Conservation (phyloP, 2,797 vertebrate genomes). For the Halcyon smyrnensis region DNA sequence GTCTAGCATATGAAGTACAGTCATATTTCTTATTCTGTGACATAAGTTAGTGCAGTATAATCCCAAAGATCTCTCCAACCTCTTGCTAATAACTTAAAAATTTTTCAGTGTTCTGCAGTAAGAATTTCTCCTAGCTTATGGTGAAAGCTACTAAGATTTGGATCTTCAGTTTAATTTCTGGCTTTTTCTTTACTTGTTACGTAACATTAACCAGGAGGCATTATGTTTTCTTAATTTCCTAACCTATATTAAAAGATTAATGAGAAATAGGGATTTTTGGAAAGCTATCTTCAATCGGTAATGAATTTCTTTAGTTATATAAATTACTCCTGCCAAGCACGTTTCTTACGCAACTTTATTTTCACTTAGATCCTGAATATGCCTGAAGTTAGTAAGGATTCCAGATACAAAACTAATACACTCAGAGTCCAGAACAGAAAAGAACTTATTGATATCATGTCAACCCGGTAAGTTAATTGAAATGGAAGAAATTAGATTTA, state of each 20-base stretch:
- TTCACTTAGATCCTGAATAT: constrained; percentile 86
- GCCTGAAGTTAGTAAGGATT: constrained; percentile 79
- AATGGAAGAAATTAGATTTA: background rate
- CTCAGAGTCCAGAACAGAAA: constrained; percentile 89
- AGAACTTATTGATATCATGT: constrained; percentile 80
- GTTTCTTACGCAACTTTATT: constrained; percentile 26
- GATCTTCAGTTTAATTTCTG: background rate
- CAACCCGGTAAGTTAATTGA: constrained; percentile 80
- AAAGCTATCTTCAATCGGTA: background rate
- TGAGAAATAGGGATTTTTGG: background rate
- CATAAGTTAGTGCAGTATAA: background rate
- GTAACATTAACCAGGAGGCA: background rate
- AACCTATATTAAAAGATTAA: background rate
- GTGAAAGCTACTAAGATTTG: background rate
- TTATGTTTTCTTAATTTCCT: background rate
- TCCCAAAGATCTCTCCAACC: background rate
- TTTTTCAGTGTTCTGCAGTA: background rate
- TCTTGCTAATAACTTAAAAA: background rate
- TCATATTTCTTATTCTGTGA: background rate
- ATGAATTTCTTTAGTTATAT: background rate
- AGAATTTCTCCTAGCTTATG: background rate
- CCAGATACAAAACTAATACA: constrained; percentile 87
- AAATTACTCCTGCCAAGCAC: background rate
- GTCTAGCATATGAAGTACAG: background rate
- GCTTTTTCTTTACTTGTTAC: background rate